Percentiles rank a stretch among this genome's conserved stretches.
Conservation (phyloP, 2,888 invertebrate species). For the Galerucella nymphaeae region DNA sequence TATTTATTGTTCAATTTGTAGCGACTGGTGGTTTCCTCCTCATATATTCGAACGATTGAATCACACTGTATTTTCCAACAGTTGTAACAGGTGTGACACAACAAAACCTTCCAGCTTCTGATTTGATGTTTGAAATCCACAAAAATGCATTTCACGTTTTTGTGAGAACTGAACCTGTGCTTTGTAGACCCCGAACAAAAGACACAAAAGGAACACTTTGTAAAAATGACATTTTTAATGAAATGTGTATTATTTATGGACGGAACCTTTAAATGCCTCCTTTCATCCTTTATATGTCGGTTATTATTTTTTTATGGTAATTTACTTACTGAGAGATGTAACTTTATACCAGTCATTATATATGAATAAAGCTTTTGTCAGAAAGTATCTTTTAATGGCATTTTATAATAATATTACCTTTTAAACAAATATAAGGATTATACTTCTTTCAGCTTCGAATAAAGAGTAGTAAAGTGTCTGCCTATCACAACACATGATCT, state of each 20-base stretch:
- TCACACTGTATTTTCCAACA: slow-evolving; percentile 10
- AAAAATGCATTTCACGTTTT: slow-evolving; percentile 44
- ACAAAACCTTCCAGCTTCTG: slow-evolving; percentile 30
- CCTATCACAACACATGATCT: slow-evolving; percentile 11
- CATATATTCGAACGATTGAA: neutral
- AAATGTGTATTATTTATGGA: slow-evolving; percentile 60
- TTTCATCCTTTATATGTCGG: slow-evolving; percentile 45
- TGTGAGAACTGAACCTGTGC: slow-evolving; percentile 41
- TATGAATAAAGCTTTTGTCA: slow-evolving; percentile 41
- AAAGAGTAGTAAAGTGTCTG: neutral
- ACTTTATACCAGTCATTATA: slow-evolving; percentile 50
- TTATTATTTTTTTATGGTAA: slow-evolving; percentile 56
- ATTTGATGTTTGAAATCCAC: slow-evolving; percentile 35
- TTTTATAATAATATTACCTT: slow-evolving; percentile 30
- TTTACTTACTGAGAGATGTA: slow-evolving; percentile 46
- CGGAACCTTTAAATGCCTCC: slow-evolving; percentile 40
- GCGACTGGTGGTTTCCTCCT: neutral
- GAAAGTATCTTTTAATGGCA: slow-evolving; percentile 22
- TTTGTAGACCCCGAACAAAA: slow-evolving; percentile 46
- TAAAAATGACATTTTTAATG: slow-evolving; percentile 60
- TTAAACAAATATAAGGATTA: slow-evolving; percentile 29
- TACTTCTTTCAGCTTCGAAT: neutral
- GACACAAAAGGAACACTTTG: slow-evolving; percentile 59
- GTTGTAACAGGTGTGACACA: slow-evolving; percentile 31
- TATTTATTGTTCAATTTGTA: no score